Base-by-base conservation (phyloP, 2,888 invertebrate species). In the Cactoblastis cactorum region DNA sequence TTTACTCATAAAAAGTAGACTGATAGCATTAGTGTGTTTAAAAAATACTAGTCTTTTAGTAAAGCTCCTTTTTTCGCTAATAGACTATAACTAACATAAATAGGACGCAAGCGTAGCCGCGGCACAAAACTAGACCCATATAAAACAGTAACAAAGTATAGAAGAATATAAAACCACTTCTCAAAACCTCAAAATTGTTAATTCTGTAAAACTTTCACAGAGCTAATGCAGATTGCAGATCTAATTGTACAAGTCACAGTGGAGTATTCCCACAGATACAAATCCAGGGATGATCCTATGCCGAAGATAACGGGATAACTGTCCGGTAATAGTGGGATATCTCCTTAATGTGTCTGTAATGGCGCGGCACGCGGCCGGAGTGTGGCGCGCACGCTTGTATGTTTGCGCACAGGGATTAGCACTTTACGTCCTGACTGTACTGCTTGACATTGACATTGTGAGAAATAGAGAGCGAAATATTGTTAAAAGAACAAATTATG, bases 301-400 rank as follows among this genome's bases (percentile, higher is more conserved):
- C 62, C 74, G 62, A 67, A 81, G 84, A 86, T 85, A 86, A 84
- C 80, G 67, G 70, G 86, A 85, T 87, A 85, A 83, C 78, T 58
- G 77, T 69, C 69, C 68, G 59, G 78, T 83, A 83, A 83, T 85
- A 80, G 83, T 67, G 64, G 69, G 72, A 81, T 83, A 79, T 80
- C 80, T 79, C 69, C 74, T 68, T 84, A 85, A 85, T 83, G 84
- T 74, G 77, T 73, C 71, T 71, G 78, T 83, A 83, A 86, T 84
- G 66, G 78, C 52, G 3, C 45, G 74, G 46, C 85, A 73, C 84
- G 85, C 69, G 86, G 38, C 75, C 55, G 71, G 46, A 77, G 71
- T 75, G 82, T 78, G 78, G 45, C 67, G 59, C 54, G 57, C 67
- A 64, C 66, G 61, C 65, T 61, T 55, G 58, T 63, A 58, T 81